Evolutionary conservation across 2,888 invertebrate genomes (phyloP), one percentile per base, ranked within the genome.

Genomic region (Pheosia tremula): DNA sequence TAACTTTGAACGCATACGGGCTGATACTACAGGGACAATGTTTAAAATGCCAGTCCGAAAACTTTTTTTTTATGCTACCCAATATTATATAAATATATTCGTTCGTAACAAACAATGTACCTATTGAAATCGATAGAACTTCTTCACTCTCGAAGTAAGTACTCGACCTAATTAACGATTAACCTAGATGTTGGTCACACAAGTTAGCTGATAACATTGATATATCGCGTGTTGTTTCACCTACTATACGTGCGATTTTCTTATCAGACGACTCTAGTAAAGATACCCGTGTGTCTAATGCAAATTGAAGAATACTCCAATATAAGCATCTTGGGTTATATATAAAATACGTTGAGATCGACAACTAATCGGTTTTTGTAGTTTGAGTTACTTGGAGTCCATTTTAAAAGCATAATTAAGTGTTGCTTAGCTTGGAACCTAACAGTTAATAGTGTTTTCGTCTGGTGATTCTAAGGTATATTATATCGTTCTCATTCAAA

Each of bases 81-180:
- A 10, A 9, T 43, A 43, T 43, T 10, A 5, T 2, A 43, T 3
- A 10, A 43, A 9, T 41, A 41, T 41, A 41, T 41, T 41, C 8
- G 41, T 41, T 41, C 24, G 24, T 56, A 56, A 56, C n/a, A 71
- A 66, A 24, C 24, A 24, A 24, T 24, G 24, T 24, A 24, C 58
- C 66, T 66, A 59, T 58, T 67, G 66, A 72, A 82, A 84, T 85
- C 85, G 81, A 83, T 83, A 81, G 74, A 75, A 78, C 78, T 75
- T 74, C 75, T 56, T 81, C 74, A 78, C 76, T 81, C 77, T 81
- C 63, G 58, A 78, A 81, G 81, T 83, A 78, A 81, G 81, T 83
- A 82, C 85, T 86, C 85, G 88, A 87, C 90, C 91, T 80, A 84
- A 86, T 89, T 90, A 86, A 82, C 83, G 77, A 84, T 85, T 89